Evolutionary conservation across 2,888 invertebrate genomes (phyloP).

Genomic region (Meiosimyza platycephala): DNA sequence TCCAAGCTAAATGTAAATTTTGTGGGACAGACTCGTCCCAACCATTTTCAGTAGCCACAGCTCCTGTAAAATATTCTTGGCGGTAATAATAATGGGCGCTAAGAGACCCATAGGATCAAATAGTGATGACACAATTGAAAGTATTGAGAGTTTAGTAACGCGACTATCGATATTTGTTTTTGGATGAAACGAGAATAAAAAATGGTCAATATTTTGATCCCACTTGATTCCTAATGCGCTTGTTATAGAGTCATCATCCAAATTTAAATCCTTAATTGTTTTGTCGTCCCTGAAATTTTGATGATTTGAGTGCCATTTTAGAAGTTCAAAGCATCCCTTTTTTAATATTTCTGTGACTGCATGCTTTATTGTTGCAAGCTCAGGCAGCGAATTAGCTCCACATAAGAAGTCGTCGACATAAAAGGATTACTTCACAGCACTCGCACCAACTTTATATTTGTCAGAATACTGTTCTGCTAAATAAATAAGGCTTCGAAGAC

Average conservation of each 20-base stretch:
- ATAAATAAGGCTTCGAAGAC: not conserved
- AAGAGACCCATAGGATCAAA: constrained; percentile 37
- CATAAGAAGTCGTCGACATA: not conserved
- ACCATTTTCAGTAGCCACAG: constrained; percentile 26
- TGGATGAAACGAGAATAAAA: no score
- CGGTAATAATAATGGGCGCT: constrained; percentile 18
- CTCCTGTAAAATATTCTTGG: constrained; percentile 26
- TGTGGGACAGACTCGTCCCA: constrained; percentile 29
- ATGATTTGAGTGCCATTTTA: constrained; percentile 32
- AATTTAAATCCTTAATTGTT: constrained; percentile 11
- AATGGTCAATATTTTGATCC: constrained; percentile 23
- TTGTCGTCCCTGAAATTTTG: not conserved
- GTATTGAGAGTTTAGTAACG: constrained; percentile 29
- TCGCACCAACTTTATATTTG: not conserved
- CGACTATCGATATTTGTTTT: not conserved
- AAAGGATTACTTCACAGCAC: not conserved
- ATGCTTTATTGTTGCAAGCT: no score
- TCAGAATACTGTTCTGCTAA: not conserved
- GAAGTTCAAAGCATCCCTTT: constrained; percentile 15
- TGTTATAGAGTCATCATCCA: constrained; percentile 3
- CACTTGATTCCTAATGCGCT: constrained; percentile 32
- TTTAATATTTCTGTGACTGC: not conserved
- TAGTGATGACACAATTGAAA: no score
- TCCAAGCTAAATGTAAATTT: constrained; percentile 9
- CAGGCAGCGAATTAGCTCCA: not conserved